Evolutionary conservation across 2,113 vertebrate genomes (phyloP).

Genomic region (Pteruthius melanotis): DNA sequence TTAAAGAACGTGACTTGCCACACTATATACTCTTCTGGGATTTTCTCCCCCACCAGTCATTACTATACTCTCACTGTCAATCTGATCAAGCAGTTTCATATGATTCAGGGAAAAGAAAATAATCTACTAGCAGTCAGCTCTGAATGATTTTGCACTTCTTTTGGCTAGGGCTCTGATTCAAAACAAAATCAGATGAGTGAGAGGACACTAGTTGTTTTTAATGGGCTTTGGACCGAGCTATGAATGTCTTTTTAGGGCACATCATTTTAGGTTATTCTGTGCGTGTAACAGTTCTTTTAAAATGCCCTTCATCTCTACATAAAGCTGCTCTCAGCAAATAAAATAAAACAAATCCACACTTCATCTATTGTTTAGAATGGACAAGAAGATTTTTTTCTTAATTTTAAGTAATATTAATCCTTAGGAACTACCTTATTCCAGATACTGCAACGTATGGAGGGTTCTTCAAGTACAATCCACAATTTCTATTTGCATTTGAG

Average conservation of each 20-base stretch:
- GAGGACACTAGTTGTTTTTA: not conserved
- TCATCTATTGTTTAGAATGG: not conserved
- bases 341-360: not conserved
- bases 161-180: not conserved
- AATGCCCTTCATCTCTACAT: not conserved
- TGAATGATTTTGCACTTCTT: not conserved
- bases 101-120: not conserved
- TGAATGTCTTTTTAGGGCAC: not conserved
- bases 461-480: not conserved
- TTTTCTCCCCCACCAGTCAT: not conserved
- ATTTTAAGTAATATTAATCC: not conserved
- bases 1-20: slow-evolving; percentile 29
- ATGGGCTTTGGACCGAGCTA: not conserved
- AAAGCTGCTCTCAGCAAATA: not conserved
- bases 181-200: not conserved
- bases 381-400: not conserved
- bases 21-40: not conserved
- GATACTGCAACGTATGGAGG: not conserved
- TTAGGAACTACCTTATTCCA: not conserved
- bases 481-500: not conserved
- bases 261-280: not conserved
- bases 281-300: not conserved
- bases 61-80: not conserved
- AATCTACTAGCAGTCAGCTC: not conserved
- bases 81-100: not conserved